Evolutionary conservation across 2,113 vertebrate genomes (phyloP).

Genomic region (Sceloporus undulatus): DNA sequence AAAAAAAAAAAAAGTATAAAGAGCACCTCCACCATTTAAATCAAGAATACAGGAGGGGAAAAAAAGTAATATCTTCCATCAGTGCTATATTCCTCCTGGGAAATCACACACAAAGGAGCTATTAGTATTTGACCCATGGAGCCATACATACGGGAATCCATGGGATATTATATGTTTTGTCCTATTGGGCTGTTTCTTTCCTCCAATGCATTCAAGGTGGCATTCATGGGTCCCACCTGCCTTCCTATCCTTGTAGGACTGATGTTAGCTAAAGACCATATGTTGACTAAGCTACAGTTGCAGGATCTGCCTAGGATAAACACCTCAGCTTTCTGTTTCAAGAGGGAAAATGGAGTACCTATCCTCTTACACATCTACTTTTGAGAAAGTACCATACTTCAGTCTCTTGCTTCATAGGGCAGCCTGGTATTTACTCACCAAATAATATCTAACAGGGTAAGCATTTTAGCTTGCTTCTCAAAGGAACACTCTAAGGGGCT

Average conservation of each 20-base stretch:
- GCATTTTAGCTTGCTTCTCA: background rate
- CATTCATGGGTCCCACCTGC: no score
- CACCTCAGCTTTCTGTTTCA: background rate
- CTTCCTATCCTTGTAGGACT: background rate
- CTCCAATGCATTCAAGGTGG: no score
- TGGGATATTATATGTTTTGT: no score
- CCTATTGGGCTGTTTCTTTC: no score
- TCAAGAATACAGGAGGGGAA: no score
- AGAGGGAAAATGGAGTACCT: background rate
- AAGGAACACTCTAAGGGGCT: background rate
- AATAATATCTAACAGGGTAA: background rate
- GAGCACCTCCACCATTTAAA: no score
- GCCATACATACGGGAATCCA: no score
- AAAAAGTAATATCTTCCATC: no score
- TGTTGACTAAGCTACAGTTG: background rate
- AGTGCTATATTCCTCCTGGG: no score
- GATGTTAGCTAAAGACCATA: background rate
- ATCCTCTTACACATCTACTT: background rate
- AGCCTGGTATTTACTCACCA: background rate
- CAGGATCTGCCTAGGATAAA: background rate
- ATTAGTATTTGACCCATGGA: no score
- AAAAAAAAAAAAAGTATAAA: no score
- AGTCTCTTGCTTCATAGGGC: background rate
- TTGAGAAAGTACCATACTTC: background rate
- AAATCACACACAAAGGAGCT: no score